phyloP scores from a whole-genome alignment of 2,888 invertebrate species.

The Idaea dimidiata region DNA sequence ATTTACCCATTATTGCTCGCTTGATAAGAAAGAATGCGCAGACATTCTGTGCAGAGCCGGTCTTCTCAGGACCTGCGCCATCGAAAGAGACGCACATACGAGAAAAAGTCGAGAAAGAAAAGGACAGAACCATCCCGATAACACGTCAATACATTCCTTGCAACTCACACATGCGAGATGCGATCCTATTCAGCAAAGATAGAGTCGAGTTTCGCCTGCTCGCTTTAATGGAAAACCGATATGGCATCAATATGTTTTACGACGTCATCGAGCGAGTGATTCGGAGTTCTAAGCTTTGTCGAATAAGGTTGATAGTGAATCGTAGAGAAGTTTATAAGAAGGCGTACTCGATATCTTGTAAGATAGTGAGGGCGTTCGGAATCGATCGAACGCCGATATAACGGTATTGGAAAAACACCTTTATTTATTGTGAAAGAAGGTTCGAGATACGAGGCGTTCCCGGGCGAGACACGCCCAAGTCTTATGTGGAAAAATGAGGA shows the following conservation, averaged over 20 bases:
- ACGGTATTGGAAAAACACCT: slow-evolving; percentile 72
- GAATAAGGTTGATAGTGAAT: slow-evolving; percentile 52
- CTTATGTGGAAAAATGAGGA: slow-evolving; percentile 72
- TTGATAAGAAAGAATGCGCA: slow-evolving; percentile 76
- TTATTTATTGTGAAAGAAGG: slow-evolving; percentile 64
- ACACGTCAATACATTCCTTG: slow-evolving; percentile 80
- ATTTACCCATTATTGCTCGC: slow-evolving; percentile 56
- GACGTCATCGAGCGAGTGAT: slow-evolving; percentile 42
- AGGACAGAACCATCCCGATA: slow-evolving; percentile 74
- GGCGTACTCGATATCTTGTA: slow-evolving; percentile 79
- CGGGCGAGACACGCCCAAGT: slow-evolving; percentile 69
- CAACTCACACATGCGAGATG: slow-evolving; percentile 49
- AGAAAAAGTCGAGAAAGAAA: slow-evolving; percentile 56
- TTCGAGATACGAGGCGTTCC: slow-evolving; percentile 67
- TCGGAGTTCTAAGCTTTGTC: slow-evolving; percentile 37
- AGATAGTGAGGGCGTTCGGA: slow-evolving; percentile 79
- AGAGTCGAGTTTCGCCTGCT: slow-evolving; percentile 47
- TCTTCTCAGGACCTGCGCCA: slow-evolving; percentile 69
- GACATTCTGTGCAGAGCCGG: slow-evolving; percentile 59
- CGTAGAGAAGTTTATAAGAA: slow-evolving; percentile 59
- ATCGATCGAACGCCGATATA: slow-evolving; percentile 75
- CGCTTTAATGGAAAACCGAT: slow-evolving; percentile 77
- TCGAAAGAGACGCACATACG: slow-evolving; percentile 69
- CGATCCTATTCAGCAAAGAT: slow-evolving; percentile 33
- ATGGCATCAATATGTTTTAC: slow-evolving; percentile 79